These are phyloP conservation scores for Pachymerium ferrugineum DNA, from an alignment of 2,888 invertebrate species.

Conservation along the genomic window DNA sequence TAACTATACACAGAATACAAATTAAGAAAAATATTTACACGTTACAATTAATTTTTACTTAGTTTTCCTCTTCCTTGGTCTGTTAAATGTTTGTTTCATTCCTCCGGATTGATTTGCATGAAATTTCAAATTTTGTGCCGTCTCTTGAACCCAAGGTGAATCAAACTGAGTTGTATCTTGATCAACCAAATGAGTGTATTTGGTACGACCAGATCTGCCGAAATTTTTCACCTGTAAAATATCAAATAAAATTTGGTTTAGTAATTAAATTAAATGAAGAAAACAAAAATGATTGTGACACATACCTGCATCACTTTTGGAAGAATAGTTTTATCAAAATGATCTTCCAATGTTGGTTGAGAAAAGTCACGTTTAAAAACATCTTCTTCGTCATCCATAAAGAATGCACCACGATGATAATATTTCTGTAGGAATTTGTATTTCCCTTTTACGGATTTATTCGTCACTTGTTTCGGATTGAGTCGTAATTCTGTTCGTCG, in stretches of 20 bases:
- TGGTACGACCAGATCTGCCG: constrained; percentile 95
- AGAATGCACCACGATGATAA: constrained; percentile 98
- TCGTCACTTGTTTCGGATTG: constrained; percentile 88
- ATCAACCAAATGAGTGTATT: constrained; percentile 97
- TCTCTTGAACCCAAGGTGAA: constrained; percentile 93
- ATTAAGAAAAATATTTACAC: too few relatives aligned
- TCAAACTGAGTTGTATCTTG: constrained; percentile 98
- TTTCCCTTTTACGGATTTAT: constrained; percentile 93
- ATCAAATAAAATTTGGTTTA: neutral
- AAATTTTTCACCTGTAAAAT: constrained; percentile 86
- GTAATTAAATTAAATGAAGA: constrained; percentile 20
- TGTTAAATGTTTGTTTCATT: constrained; percentile 84
- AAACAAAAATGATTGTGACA: neutral
- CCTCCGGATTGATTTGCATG: constrained; percentile 84
- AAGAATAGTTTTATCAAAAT: constrained; percentile 96
- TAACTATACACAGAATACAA: too few relatives aligned
- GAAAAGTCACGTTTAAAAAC: constrained; percentile 90
- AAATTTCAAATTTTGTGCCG: constrained; percentile 79
- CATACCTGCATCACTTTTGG: constrained; percentile 96
- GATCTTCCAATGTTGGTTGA: constrained; percentile 94
- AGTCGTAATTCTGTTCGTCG: constrained; percentile 76
- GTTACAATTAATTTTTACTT: constrained; percentile 35
- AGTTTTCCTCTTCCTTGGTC: constrained; percentile 54
- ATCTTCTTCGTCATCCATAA: constrained; percentile 78
- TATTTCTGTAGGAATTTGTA: constrained; percentile 99